Conservation (phyloP, 2,797 vertebrate genomes). For the Poeciliopsis gracilis region DNA sequence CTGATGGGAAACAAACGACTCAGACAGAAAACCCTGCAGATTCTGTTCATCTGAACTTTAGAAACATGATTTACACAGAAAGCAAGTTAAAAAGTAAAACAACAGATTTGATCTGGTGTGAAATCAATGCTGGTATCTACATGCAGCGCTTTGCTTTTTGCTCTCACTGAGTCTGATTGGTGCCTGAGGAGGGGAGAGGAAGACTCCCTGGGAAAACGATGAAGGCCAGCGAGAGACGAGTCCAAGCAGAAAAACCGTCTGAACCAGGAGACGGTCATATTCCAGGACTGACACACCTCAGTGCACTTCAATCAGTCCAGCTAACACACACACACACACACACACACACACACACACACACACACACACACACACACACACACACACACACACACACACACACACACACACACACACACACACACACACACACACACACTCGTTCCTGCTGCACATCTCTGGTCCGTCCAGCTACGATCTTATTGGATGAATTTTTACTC, state of each 20-base stretch:
- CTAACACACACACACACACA: constrained; percentile 43
- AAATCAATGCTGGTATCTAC: constrained; percentile 69
- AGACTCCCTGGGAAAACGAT: constrained; percentile 69
- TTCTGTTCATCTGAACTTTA: background rate
- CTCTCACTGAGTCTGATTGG: constrained; percentile 72
- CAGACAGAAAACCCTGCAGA: constrained; percentile 2
- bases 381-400: constrained; percentile 22
- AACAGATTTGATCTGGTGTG: constrained; percentile 54
- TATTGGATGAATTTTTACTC: constrained; percentile 21
- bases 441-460: constrained; percentile 30
- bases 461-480: constrained; percentile 17
- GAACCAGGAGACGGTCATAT: constrained; percentile 54
- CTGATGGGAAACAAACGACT: constrained; percentile 18
- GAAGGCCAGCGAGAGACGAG: constrained; percentile 53
- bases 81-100: background rate
- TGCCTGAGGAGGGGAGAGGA: constrained; percentile 62
- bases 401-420: constrained; percentile 44
- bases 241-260: constrained; percentile 54
- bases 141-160: constrained; percentile 57
- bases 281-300: constrained; percentile 72
- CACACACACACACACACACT: constrained; percentile 24
- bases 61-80: constrained; percentile 22
- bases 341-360: constrained; percentile 42
- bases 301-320: constrained; percentile 77
- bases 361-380: constrained; percentile 20